These are phyloP conservation scores for Proisotoma minuta DNA, from an alignment of 2,888 invertebrate genomes.

Conservation along the genomic window DNA sequence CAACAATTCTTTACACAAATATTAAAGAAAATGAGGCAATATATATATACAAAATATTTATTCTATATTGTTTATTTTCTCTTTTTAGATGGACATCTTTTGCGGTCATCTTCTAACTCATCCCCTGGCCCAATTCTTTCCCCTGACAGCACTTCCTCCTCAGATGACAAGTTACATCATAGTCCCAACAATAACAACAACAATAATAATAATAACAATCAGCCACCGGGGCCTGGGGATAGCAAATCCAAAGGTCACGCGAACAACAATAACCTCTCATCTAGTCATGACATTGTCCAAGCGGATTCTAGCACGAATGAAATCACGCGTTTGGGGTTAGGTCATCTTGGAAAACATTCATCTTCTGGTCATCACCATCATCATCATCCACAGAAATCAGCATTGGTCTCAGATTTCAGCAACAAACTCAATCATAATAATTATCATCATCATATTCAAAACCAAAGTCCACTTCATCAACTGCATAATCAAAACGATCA, in stretches of 20 bases:
- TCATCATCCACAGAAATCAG: not conserved
- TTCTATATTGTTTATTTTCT: too few relatives aligned
- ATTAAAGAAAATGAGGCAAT: too few relatives aligned
- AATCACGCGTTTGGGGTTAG: not conserved
- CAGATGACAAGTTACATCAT: slow-evolving; percentile 33
- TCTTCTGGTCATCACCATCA: not conserved
- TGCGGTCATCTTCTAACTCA: slow-evolving; percentile 17
- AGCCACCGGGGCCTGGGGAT: not conserved
- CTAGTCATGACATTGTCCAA: slow-evolving; percentile 33
- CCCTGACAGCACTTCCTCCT: slow-evolving; percentile 44
- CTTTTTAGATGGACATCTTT: not conserved
- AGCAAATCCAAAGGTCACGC: not conserved
- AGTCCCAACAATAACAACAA: slow-evolving; percentile 9
- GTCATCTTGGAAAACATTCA: not conserved
- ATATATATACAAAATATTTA: too few relatives aligned
- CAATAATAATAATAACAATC: not conserved
- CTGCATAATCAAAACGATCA: slow-evolving; percentile 11
- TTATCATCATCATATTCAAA: not conserved
- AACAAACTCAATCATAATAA: not conserved
- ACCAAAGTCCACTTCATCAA: not conserved
- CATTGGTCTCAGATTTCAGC: too few relatives aligned
- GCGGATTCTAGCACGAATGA: slow-evolving; percentile 39
- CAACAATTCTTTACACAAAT: too few relatives aligned
- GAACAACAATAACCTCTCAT: not conserved
- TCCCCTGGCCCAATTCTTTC: slow-evolving; percentile 37